A percentile compares a stretch with the other conserved stretches of the same genome.
phyloP scores from a whole-genome alignment of 2,113 vertebrate genomes.

The Cebidichthys violaceus region DNA sequence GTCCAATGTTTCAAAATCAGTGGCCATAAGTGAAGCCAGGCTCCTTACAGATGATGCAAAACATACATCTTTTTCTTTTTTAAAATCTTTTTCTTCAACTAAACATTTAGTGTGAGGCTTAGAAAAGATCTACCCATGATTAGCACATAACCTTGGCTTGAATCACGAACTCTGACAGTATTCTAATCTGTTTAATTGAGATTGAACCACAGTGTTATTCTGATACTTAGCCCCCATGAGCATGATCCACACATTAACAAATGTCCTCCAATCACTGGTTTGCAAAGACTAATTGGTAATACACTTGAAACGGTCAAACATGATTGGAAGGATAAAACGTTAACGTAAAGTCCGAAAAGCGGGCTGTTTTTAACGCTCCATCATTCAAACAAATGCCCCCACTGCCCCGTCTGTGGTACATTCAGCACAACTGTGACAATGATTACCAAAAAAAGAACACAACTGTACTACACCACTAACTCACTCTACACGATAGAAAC shows the following conservation, averaged over 20 bases:
- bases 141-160: slow-evolving; percentile 27
- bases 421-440: slow-evolving; percentile 48
- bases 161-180: neutral
- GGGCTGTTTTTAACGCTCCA: neutral
- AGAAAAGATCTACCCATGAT: slow-evolving; percentile 27
- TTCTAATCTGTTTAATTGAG: slow-evolving; percentile 32
- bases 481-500: slow-evolving; percentile 53
- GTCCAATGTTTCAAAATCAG: slow-evolving; percentile 46
- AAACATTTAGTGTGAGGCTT: slow-evolving; percentile 11
- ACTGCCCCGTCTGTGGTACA: slow-evolving; percentile 34
- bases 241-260: slow-evolving; percentile 7
- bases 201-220: slow-evolving; percentile 41
- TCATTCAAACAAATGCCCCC: neutral
- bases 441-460: slow-evolving; percentile 37
- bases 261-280: slow-evolving; percentile 30
- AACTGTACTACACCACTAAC: slow-evolving; percentile 46
- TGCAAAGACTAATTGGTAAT: slow-evolving; percentile 33
- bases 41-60: neutral
- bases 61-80: neutral
- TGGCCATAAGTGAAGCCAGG: slow-evolving; percentile 10
- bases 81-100: slow-evolving; percentile 12
- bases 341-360: slow-evolving; percentile 33
- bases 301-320: slow-evolving; percentile 34
- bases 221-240: neutral
- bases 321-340: slow-evolving; percentile 40